Percentiles rank a stretch among this genome's conserved stretches.
Conservation (phyloP, 2,888 invertebrate species). For the Nomada ferruginata region DNA sequence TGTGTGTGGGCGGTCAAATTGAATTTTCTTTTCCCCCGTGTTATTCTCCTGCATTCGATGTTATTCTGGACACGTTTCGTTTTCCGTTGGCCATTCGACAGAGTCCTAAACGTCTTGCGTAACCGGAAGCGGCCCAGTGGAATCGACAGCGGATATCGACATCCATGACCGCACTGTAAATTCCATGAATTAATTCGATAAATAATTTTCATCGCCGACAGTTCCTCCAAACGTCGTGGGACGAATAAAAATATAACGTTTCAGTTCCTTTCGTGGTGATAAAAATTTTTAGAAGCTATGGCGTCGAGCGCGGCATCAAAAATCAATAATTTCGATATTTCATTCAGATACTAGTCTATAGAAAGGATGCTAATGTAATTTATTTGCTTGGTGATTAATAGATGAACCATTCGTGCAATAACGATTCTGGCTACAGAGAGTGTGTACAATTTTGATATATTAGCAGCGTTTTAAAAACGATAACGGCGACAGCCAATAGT, state of each 20-base stretch:
- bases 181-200: conserved; percentile 12
- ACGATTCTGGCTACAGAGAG: neutral
- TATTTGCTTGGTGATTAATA: too few species aligned
- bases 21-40: conserved; percentile 25
- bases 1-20: conserved; percentile 16
- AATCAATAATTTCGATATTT: too few species aligned
- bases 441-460: neutral
- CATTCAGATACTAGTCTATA: too few species aligned
- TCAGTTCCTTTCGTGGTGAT: too few species aligned
- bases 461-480: neutral
- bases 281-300: too few species aligned
- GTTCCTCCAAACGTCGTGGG: too few species aligned
- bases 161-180: conserved; percentile 64
- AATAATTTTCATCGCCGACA: conserved; percentile 4
- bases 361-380: too few species aligned
- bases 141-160: conserved; percentile 64
- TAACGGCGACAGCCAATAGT: neutral
- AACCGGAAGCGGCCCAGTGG: conserved; percentile 61
- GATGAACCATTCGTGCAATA: neutral
- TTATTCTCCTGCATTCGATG: conserved; percentile 2
- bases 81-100: conserved; percentile 50
- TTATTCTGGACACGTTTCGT: conserved; percentile 65
- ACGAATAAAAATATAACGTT: too few species aligned
- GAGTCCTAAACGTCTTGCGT: conserved; percentile 62
- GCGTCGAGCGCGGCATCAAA: too few species aligned